Conservation (phyloP, 2,113 vertebrate genomes). For the Rhinoptilus africanus region DNA sequence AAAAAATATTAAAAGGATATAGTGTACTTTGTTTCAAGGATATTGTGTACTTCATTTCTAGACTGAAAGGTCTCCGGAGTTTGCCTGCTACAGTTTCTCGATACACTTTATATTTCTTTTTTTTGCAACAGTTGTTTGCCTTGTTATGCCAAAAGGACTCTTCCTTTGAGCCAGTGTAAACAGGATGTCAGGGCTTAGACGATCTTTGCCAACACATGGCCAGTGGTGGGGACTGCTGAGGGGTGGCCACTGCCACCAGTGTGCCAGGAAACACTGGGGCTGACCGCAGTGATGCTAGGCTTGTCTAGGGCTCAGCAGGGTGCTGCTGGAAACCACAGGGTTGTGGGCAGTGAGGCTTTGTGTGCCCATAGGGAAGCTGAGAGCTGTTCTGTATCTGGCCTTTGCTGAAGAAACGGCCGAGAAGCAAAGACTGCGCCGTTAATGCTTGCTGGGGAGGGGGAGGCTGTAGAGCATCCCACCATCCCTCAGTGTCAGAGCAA, state of each 20-base stretch:
- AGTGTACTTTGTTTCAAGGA: not conserved
- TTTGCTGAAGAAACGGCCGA: not conserved
- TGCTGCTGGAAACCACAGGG: not conserved
- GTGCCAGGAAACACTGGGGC: too few species aligned
- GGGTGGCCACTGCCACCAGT: not conserved
- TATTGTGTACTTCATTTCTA: not conserved
- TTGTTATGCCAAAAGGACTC: not conserved
- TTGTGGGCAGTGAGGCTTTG: not conserved
- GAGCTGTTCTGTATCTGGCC: not conserved
- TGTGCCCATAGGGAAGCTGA: fast-evolving
- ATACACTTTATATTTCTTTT: not conserved
- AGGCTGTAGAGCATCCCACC: not conserved
- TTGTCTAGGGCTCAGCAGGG: not conserved
- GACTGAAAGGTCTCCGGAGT: not conserved
- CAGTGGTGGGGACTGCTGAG: not conserved
- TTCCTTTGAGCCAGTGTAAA: not conserved
- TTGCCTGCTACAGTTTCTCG: not conserved
- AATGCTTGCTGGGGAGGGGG: not conserved
- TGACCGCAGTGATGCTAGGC: not conserved
- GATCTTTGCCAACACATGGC: not conserved
- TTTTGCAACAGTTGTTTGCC: not conserved
- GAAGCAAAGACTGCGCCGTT: not conserved
- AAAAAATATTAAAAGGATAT: not conserved
- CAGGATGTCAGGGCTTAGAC: not conserved
- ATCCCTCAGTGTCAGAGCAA: too few species aligned